These are phyloP conservation scores for Cylloceria caligata DNA, from an alignment of 2,888 invertebrate species.

Conservation along the genomic window DNA sequence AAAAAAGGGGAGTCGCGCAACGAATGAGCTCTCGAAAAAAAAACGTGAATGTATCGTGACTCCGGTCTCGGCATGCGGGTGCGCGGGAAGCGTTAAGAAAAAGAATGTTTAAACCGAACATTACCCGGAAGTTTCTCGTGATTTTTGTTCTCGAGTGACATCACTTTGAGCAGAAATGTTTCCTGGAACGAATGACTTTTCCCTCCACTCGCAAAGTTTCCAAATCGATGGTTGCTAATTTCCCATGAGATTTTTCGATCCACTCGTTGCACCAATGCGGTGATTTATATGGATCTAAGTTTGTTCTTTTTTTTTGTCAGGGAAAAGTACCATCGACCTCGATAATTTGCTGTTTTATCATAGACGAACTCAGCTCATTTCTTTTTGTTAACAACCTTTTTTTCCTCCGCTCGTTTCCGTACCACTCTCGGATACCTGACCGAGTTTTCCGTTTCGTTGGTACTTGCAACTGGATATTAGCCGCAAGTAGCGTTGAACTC, in stretches of 20 bases:
- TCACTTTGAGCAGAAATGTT: not conserved
- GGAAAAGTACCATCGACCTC: constrained; percentile 12
- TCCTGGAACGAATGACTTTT: not conserved
- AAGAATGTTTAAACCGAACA: not conserved
- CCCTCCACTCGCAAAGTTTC: not conserved
- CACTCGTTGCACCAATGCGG: constrained; percentile 17
- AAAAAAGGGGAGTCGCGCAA: not conserved
- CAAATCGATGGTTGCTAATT: constrained; percentile 23
- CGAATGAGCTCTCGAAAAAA: not conserved
- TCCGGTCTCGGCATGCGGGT: no score
- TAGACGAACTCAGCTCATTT: not conserved
- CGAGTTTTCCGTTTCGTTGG: not conserved
- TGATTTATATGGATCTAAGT: not conserved
- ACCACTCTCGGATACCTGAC: not conserved
- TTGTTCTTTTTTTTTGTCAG: not conserved
- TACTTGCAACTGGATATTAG: constrained; percentile 19
- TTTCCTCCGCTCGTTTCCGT: not conserved
- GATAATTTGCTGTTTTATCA: constrained; percentile 29
- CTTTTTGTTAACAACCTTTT: not conserved
- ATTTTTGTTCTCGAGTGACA: constrained; percentile 25
- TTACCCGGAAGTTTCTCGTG: constrained; percentile 29
- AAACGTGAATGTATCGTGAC: no score
- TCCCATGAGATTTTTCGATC: constrained; percentile 13
- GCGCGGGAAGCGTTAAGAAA: no score
- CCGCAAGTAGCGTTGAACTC: constrained; percentile 24